Evolutionary conservation across 92 coral and sea anemone species (phyloP).

Genomic region (Isaurus tuberculatus): DNA sequence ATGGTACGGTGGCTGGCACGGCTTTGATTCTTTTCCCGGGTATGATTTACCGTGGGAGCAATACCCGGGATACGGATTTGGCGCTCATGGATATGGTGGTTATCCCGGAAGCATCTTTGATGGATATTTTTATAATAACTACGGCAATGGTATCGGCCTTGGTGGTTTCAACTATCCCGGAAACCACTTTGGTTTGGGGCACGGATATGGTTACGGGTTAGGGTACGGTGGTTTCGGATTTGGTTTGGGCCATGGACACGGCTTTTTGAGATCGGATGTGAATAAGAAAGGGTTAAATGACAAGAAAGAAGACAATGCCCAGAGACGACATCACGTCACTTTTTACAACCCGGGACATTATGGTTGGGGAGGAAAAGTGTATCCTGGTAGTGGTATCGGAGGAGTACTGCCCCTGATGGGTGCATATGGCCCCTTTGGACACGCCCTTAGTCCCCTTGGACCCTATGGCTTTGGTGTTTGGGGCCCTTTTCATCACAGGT

Average conservation of each 20-base stretch:
- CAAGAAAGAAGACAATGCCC: conserved; percentile 49
- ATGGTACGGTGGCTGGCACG: conserved; percentile 48
- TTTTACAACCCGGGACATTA: conserved; percentile 82
- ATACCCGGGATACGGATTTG: conserved; percentile 37
- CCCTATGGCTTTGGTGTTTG: conserved; percentile 34
- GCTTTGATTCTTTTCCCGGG: conserved; percentile 33
- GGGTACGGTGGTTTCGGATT: conserved; percentile 43
- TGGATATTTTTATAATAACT: conserved; percentile 30
- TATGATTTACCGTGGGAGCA: conserved; percentile 17
- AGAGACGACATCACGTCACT: conserved; percentile 58
- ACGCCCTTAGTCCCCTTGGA: conserved; percentile 47
- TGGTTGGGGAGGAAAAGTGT: conserved; percentile 87
- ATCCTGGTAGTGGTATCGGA: conserved; percentile 68
- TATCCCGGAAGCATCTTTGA: conserved; percentile 33
- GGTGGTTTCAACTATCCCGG: conserved; percentile 43
- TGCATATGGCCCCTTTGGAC: conserved; percentile 61
- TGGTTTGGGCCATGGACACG: conserved; percentile 47
- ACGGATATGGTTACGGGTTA: conserved; percentile 5
- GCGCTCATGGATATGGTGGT: conserved; percentile 4
- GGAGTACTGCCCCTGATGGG: conserved; percentile 67
- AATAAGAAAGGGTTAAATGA: conserved; percentile 28
- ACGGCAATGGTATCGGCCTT: conserved; percentile 9
- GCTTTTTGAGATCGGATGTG: conserved; percentile 49
- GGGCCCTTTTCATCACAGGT: conserved; percentile 33
- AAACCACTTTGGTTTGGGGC: conserved; percentile 13